Conservation (phyloP, 2,113 vertebrate genomes). For the Sula dactylatra region DNA sequence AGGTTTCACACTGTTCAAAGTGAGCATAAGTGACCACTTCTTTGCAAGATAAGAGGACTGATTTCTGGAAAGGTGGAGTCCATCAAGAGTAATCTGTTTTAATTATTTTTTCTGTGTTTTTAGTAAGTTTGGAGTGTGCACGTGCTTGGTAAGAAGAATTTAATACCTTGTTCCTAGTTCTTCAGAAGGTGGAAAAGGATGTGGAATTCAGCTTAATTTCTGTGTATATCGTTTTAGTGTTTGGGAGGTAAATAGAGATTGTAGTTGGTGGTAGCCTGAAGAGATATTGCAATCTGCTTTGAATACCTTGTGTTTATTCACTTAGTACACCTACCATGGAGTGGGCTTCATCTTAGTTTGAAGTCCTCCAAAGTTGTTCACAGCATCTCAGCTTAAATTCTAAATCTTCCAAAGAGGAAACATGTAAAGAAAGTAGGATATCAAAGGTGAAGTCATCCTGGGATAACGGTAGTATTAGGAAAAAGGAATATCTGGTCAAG, state of each 20-base stretch:
- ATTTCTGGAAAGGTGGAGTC: background rate
- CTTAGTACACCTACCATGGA: background rate
- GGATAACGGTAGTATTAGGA: background rate
- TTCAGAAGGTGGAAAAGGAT: background rate
- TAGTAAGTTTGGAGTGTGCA: background rate
- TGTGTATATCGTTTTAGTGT: background rate
- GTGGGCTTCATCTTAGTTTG: background rate
- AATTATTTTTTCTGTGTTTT: background rate
- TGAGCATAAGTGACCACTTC: background rate
- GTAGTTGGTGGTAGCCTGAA: background rate
- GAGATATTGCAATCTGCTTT: background rate
- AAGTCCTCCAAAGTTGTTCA: background rate
- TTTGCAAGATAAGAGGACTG: background rate
- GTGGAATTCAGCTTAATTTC: background rate
- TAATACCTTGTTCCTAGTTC: background rate
- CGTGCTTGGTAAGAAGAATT: background rate
- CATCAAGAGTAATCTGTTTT: background rate
- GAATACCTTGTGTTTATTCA: background rate
- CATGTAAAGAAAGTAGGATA: background rate
- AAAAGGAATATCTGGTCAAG: background rate
- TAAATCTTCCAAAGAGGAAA: background rate
- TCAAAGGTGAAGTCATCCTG: background rate
- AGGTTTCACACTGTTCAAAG: conserved; percentile 9
- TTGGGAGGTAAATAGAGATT: background rate
- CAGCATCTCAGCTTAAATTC: background rate